These are phyloP conservation scores for Diplogasteroides magnus DNA, from an alignment of 1,140 invertebrate species.

Conservation along the genomic window DNA sequence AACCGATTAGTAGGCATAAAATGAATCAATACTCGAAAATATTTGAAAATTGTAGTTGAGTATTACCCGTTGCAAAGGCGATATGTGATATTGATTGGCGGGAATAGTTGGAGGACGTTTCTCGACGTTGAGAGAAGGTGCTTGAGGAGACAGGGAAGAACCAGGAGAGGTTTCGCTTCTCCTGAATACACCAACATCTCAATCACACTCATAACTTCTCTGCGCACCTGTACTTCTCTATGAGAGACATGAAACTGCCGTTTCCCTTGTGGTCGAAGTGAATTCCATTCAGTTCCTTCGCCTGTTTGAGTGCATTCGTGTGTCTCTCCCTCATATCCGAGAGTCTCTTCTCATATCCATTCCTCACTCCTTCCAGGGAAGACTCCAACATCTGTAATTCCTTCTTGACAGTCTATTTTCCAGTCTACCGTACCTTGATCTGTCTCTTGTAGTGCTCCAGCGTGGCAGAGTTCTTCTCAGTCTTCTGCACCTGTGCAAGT, in stretches of 20 bases:
- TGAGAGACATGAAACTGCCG: constrained; percentile 10
- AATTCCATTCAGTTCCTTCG: background rate
- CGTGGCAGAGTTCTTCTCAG: constrained; percentile 4
- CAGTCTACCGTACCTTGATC: background rate
- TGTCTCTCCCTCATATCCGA: constrained; percentile 4
- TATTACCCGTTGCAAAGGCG: constrained; percentile 6
- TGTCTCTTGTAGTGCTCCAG: constrained; percentile 15
- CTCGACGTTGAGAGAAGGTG: constrained; percentile 5
- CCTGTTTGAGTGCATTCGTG: constrained; percentile 1
- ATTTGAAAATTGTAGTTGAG: too few relatives aligned
- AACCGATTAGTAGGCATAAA: background rate
- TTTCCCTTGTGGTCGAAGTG: constrained; percentile 2
- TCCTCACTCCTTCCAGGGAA: constrained; percentile 5
- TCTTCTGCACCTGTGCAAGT: background rate
- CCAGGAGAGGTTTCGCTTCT: background rate
- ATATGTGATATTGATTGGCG: background rate
- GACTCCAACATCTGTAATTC: background rate
- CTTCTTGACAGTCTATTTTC: background rate
- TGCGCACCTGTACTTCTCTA: constrained; percentile 14
- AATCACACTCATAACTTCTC: background rate
- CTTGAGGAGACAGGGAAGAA: background rate
- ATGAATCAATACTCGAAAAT: background rate
- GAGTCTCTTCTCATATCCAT: constrained; percentile 12
- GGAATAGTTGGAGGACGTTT: constrained; percentile 1
- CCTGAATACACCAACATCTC: background rate